Evolutionary conservation across 2,113 vertebrate species (phyloP).

Genomic region (Isurus oxyrinchus): DNA sequence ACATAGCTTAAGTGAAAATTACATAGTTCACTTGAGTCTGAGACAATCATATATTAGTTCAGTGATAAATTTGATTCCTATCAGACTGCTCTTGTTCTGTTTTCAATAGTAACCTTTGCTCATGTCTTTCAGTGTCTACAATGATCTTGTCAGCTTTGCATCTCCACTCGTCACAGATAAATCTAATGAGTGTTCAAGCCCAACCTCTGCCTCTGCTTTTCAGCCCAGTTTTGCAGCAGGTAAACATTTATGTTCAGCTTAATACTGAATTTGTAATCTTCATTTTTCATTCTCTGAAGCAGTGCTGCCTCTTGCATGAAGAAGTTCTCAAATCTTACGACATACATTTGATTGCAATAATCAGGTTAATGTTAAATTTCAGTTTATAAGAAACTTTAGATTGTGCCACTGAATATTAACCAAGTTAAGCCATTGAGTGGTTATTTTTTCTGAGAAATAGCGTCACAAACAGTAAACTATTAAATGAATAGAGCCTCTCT

Average conservation of each 20-base stretch:
- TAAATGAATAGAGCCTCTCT: not conserved
- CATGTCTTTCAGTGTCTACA: conserved; percentile 74
- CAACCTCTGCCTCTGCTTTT: conserved; percentile 67
- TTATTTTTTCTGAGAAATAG: not conserved
- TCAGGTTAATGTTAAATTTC: not conserved
- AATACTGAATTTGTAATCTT: not conserved
- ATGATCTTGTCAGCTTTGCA: conserved; percentile 91
- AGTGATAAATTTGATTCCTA: not conserved
- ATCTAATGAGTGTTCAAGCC: conserved; percentile 81
- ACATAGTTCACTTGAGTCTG: not conserved
- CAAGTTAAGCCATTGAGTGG: not conserved
- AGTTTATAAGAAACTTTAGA: not conserved
- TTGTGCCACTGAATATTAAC: not conserved
- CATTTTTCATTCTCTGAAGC: not conserved
- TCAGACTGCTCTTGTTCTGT: not conserved
- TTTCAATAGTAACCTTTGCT: not conserved
- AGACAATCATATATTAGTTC: not conserved
- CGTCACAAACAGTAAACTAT: not conserved
- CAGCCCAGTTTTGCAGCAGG: conserved; percentile 93
- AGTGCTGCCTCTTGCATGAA: not conserved
- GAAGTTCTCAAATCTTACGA: not conserved
- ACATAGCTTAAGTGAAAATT: not conserved
- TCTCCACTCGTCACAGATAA: conserved; percentile 92
- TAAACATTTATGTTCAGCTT: conserved; percentile 43
- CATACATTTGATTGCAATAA: not conserved